Evolutionary conservation across 2,888 invertebrate species (phyloP), one percentile per base, ranked within the genome.

Genomic region (Andrena bucephala): DNA sequence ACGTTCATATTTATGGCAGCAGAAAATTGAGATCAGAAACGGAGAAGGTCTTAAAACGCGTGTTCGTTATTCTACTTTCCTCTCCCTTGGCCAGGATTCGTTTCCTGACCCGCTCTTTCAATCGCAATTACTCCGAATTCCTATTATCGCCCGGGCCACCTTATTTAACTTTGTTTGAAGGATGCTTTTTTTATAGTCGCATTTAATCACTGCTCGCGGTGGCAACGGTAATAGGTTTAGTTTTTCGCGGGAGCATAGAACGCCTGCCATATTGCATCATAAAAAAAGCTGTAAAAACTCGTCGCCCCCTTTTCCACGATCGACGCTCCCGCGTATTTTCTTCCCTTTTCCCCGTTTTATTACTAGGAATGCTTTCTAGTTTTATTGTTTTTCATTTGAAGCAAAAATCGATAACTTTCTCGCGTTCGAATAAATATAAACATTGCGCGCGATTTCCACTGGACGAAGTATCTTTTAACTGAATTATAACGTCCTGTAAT

Each of bases 101-200:
- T 68, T 71, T 59, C 70, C 63, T 60, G 73, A 57, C 10, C 71
- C 62, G 74, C 68, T 62, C 63, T 75, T 78, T 83, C 88, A 79
- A 84, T 85, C 82, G 85, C 80, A 89, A 89, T 90, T 91, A 89
- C 90, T 87, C 81, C 84, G 77, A 84, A 88, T 87, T 84, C 86
- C 85, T 87, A 91, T 93, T 92, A 92, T 90, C 91, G 86, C 83
- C 57, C 85, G 85, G 75, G 86, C 89, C 85, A 92, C 89, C 92
- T 93, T 90, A 93, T 93, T 93, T 92, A 93, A 94, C 93, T 93
- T 93, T 93, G 93, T 93, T 91, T 90, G 90, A 89, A 88, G 89
- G 88, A 89, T 89, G 82, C 87, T 89, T 92, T 77, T 76, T 94
- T 93, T 93, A 93, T 91, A 91, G 92, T 90, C 90, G 77, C 90